phyloP scores from a whole-genome alignment of 2,113 vertebrate species.

The Ardeotis arabs region DNA sequence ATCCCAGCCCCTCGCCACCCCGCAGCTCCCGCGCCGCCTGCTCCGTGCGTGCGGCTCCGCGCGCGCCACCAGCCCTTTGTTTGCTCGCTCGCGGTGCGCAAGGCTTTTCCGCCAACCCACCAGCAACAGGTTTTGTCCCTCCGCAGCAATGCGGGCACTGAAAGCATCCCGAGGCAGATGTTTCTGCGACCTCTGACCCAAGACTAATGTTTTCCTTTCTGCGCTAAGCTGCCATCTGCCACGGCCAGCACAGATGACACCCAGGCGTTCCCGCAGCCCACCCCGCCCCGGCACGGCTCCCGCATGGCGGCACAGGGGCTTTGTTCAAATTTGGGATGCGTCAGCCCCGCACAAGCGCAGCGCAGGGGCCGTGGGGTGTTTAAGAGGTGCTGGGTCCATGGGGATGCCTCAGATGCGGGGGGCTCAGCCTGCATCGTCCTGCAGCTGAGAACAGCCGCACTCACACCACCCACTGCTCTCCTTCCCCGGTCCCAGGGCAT shows the following conservation, averaged over 20 bases:
- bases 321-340: background rate
- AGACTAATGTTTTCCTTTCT: slow-evolving; percentile 83
- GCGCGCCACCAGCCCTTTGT: background rate
- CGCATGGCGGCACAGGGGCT: background rate
- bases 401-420: background rate
- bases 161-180: slow-evolving; percentile 87
- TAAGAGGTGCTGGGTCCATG: background rate
- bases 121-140: slow-evolving; percentile 77
- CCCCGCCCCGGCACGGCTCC: background rate
- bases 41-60: background rate
- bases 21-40: fast-evolving
- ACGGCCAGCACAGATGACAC: slow-evolving; percentile 63
- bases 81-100: background rate
- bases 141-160: slow-evolving; percentile 79
- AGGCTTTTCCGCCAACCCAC: slow-evolving; percentile 41
- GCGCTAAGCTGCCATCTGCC: slow-evolving; percentile 90
- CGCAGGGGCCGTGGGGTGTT: fast-evolving
- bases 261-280: background rate
- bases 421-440: background rate
- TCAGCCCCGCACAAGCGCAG: background rate
- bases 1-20: background rate
- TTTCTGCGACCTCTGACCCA: slow-evolving; percentile 88
- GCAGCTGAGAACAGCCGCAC: background rate
- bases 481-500: fast-evolving
- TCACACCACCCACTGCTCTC: background rate